Percentiles rank a stretch among this genome's conserved stretches.
These are phyloP conservation scores for Gasterosteus nipponicus DNA, from an alignment of 2,113 vertebrate genomes.

Conservation along the genomic window DNA sequence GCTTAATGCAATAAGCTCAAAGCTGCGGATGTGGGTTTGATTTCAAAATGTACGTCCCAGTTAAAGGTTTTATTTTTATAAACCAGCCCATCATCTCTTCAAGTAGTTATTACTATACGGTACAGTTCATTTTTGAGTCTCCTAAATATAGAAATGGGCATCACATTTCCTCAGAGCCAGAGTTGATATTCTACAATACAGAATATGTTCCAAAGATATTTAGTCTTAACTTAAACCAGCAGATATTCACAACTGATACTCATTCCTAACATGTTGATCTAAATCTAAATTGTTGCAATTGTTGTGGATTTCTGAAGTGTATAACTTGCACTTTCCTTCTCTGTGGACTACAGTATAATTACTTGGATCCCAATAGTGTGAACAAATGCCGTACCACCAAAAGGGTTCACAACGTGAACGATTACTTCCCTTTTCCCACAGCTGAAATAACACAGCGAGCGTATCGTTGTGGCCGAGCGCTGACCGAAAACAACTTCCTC, in stretches of 20 bases:
- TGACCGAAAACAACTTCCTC: constrained; percentile 47
- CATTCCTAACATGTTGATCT: no score
- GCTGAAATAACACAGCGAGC: constrained; percentile 20
- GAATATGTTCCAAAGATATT: neutral
- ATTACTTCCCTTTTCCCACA: constrained; percentile 47
- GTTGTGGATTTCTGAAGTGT: no score
- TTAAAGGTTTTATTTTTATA: constrained; percentile 70
- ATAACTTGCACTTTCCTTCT: neutral
- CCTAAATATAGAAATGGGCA: neutral
- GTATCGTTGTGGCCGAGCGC: constrained; percentile 8
- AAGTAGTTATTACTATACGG: neutral
- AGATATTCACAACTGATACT: neutral
- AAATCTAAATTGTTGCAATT: neutral
- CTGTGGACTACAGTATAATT: neutral
- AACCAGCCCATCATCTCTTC: neutral
- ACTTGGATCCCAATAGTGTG: neutral
- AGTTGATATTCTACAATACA: neutral
- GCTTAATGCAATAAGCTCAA: neutral
- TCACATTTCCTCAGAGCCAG: neutral
- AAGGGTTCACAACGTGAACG: neutral
- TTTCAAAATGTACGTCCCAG: constrained; percentile 7
- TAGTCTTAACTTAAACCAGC: neutral
- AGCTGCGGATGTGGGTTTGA: constrained; percentile 4
- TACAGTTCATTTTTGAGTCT: neutral
- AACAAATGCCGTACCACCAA: neutral